Conservation (phyloP, 2,797 vertebrate genomes). For the Halcyon leucocephala region DNA sequence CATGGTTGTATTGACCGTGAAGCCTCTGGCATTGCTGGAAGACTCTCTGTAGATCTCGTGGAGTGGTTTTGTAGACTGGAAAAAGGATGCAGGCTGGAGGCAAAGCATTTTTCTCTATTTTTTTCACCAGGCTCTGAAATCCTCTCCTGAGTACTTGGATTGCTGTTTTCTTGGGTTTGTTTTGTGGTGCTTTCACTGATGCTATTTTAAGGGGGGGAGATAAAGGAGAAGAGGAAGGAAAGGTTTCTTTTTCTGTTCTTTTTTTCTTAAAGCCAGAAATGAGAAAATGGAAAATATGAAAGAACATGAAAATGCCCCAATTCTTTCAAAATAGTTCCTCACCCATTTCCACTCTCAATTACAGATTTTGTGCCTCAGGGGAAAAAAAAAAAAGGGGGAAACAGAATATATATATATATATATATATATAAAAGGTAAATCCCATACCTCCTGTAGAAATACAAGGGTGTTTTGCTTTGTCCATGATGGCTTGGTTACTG, state of each 20-base stretch:
- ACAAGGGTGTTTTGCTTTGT: background rate
- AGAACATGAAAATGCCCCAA: background rate
- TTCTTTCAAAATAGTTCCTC: slow-evolving; percentile 44
- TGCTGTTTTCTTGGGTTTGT: background rate
- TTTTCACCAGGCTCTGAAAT: background rate
- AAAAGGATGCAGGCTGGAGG: background rate
- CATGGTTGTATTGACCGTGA: background rate
- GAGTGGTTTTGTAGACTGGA: background rate
- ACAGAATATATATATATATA: too few relatives aligned
- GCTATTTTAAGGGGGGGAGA: background rate
- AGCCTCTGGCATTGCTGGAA: background rate
- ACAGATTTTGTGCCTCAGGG: background rate
- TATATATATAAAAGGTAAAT: background rate
- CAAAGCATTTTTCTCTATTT: background rate
- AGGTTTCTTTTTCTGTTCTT: background rate
- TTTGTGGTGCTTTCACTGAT: background rate
- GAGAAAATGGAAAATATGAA: slow-evolving; percentile 13
- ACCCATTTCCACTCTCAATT: background rate
- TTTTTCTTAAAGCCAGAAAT: background rate
- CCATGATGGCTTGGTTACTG: background rate
- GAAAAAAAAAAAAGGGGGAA: background rate
- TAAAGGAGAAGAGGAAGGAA: background rate
- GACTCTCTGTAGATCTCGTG: background rate
- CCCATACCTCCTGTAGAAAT: background rate
- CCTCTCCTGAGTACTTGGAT: background rate